phyloP scores from a whole-genome alignment of 2,888 invertebrate genomes.

The Sycophila texana region DNA sequence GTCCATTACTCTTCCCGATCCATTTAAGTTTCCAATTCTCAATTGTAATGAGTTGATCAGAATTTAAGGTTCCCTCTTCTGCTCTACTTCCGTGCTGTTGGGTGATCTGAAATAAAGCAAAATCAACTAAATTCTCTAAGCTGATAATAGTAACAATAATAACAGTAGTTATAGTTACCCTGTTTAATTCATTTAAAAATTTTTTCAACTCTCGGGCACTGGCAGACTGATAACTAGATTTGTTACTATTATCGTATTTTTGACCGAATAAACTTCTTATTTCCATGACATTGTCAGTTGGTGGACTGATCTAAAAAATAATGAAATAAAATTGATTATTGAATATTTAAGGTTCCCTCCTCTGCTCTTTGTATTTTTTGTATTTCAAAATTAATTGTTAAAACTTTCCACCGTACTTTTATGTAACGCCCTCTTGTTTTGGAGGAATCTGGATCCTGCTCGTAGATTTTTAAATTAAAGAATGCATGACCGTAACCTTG shows the following conservation, averaged over 20 bases:
- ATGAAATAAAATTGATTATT: background rate
- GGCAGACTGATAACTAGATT: no score
- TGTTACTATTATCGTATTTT: no score
- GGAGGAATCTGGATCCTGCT: background rate
- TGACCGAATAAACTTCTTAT: no score
- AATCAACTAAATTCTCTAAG: background rate
- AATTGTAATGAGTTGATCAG: no score
- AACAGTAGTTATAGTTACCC: background rate
- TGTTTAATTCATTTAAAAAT: conserved; percentile 6
- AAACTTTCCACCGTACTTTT: background rate
- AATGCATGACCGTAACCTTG: conserved; percentile 53
- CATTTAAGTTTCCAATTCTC: no score
- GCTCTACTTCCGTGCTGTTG: background rate
- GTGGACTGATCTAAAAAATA: background rate
- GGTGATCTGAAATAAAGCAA: conserved; percentile 21
- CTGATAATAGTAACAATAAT: background rate
- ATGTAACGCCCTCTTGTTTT: conserved; percentile 23
- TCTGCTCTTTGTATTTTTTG: background rate
- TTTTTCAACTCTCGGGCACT: no score
- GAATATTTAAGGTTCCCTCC: no score
- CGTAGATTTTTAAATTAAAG: conserved; percentile 47
- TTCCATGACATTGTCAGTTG: background rate
- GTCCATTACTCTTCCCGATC: no score
- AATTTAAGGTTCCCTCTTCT: no score
- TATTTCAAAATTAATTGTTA: background rate